Evolutionary conservation across 2,797 vertebrate genomes (phyloP).

Genomic region (Myotis myotis): DNA sequence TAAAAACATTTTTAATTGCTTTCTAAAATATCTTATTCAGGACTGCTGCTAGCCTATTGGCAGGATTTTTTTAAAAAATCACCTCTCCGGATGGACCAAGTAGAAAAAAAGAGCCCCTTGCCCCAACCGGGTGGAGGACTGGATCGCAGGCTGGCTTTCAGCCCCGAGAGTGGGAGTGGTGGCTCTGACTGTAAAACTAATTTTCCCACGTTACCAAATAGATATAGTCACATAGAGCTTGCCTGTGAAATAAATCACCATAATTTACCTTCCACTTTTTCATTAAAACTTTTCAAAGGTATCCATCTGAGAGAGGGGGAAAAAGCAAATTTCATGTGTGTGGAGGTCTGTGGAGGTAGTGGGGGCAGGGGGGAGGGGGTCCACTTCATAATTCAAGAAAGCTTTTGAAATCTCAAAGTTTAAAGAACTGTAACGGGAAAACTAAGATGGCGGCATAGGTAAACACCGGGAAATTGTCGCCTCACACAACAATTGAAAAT

Average conservation of each 20-base stretch:
- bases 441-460: too few species aligned
- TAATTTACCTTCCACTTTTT: neutral
- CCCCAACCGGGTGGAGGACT: neutral
- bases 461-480: too few species aligned
- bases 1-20: neutral
- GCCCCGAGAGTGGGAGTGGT: rapidly evolving
- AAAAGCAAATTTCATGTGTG: neutral
- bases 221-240: neutral
- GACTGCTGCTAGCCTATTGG: neutral
- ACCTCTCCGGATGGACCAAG: neutral
- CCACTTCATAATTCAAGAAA: neutral
- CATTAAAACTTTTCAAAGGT: neutral
- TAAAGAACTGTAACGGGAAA: conserved; percentile 33
- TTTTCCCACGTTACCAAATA: neutral
- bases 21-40: neutral
- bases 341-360: neutral
- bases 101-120: neutral
- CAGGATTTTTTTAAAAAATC: neutral
- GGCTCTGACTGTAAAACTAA: neutral
- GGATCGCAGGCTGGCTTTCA: neutral
- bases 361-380: too few species aligned
- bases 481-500: too few species aligned
- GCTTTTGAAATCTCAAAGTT: neutral
- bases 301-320: neutral
- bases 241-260: neutral